Percentiles rank a stretch among this genome's conserved stretches.
These are phyloP conservation scores for Neotoma lepida DNA, from an alignment of 2,113 vertebrate genomes.

Conservation along the genomic window DNA sequence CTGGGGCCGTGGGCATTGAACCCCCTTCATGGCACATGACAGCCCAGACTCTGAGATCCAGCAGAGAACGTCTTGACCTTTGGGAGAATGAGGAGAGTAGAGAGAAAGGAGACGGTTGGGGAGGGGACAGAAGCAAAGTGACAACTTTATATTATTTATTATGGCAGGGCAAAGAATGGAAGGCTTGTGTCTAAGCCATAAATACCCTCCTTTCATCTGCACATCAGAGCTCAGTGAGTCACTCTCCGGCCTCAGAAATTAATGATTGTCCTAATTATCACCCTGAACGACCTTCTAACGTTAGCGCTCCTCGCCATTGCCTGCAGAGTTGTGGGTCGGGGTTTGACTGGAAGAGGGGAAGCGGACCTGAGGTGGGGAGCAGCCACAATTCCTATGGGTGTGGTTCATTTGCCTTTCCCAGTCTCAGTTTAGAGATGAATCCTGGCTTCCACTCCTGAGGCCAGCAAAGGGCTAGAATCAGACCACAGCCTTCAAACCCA, in stretches of 20 bases:
- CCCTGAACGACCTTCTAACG: slow-evolving; percentile 30
- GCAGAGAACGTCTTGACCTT: neutral
- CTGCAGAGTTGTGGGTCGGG: neutral
- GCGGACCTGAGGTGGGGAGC: neutral
- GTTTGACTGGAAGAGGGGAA: neutral
- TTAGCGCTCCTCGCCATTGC: neutral
- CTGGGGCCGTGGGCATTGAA: neutral
- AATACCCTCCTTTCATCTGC: slow-evolving; percentile 63
- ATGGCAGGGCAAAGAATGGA: slow-evolving; percentile 41
- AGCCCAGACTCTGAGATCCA: neutral
- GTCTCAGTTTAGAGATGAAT: neutral
- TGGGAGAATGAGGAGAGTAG: neutral
- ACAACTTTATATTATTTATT: slow-evolving; percentile 52
- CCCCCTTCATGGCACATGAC: neutral
- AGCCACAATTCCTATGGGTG: neutral
- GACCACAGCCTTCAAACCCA: neutral
- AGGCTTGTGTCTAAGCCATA: slow-evolving; percentile 63
- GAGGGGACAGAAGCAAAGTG: neutral
- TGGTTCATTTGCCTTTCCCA: neutral
- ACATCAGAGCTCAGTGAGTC: slow-evolving; percentile 67
- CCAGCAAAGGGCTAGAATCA: neutral
- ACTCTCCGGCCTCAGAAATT: slow-evolving; percentile 58
- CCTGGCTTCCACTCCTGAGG: neutral
- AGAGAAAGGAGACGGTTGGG: neutral
- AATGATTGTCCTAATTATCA: slow-evolving; percentile 55